Conservation (phyloP, 2,888 invertebrate species). For the Mesochorus sp. region DNA sequence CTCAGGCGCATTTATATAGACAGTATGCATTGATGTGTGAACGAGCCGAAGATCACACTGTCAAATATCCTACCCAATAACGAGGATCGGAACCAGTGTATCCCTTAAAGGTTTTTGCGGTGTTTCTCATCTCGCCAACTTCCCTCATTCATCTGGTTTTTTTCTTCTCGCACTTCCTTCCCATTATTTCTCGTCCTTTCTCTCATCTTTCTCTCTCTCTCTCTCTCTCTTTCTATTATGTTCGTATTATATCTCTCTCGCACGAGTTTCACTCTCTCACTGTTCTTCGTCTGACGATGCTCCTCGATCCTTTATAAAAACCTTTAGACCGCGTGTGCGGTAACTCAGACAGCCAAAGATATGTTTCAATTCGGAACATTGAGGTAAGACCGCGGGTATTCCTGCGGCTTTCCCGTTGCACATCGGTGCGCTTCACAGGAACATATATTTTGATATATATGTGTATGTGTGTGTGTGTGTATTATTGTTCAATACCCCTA, state of each 20-base stretch:
- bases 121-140: slow-evolving; percentile 14
- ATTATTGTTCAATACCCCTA: neutral
- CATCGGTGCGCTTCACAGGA: slow-evolving; percentile 50
- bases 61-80: slow-evolving; percentile 50
- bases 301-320: slow-evolving; percentile 29
- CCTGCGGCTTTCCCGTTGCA: slow-evolving; percentile 66
- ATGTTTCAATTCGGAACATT: slow-evolving; percentile 68
- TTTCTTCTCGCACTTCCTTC: slow-evolving; percentile 10
- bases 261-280: slow-evolving; percentile 6
- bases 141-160: slow-evolving; percentile 1
- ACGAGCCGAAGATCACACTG: slow-evolving; percentile 19
- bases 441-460: slow-evolving; percentile 2
- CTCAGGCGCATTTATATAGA: slow-evolving; percentile 10
- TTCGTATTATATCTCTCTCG: slow-evolving; percentile 22
- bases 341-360: slow-evolving; percentile 64
- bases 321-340: slow-evolving; percentile 24
- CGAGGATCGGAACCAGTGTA: slow-evolving; percentile 31
- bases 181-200: too few relatives aligned
- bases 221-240: neutral
- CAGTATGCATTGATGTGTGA: slow-evolving; percentile 49
- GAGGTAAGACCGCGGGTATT: slow-evolving; percentile 64
- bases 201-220: too few relatives aligned
- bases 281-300: slow-evolving; percentile 16
- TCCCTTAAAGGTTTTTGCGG: slow-evolving; percentile 44
- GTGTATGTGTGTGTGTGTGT: too few relatives aligned